Base-by-base conservation (phyloP, 2,113 vertebrate genomes). In the Cervus canadensis region DNA sequence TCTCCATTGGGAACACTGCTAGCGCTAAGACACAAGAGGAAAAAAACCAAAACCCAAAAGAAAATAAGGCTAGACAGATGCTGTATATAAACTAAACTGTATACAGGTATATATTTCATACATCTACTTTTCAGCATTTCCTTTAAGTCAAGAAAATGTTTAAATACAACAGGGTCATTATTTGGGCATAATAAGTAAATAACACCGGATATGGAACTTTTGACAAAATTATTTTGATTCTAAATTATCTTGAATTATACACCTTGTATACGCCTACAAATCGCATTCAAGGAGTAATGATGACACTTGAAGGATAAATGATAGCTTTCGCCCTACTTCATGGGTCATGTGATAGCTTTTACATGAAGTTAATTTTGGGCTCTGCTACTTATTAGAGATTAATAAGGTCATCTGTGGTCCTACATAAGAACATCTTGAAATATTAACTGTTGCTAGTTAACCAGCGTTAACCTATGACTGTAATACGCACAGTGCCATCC, bases 1-100 rank as follows among this genome's bases (percentile, higher is more conserved):
- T 52, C 14, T 96, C 60, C 83, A 95, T 79, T 98, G 94, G 92
- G 52, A 96, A 93, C 43, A 95, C 57, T 94, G 81, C 93, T 95
- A 93, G 45, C 8, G 19, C 86, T 93, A 93, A 89, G 89, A 83
- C 4, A 67, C 56, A 78, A 92, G 36, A 91, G 43, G 88, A 91
- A 74, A 91, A 50, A 82, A 83, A n/a, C 11, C 76, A 79, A 50
- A 81, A n/a, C 26, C 23, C 30, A 30, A 16, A 30, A 33, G 30
- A 14, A 78, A 79, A 67, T 83, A 91, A 95, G 25, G 48, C 64
- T 89, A 87, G 28, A 89, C 48, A 60, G 16, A 93, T 71, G 19
- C 36, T 91, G 13, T 21, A 78, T 25, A 97, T 87, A 86, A 86
- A 95, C 40, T 45, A 85, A 93, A 86, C n/a, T 81, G 71, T 60